These are phyloP conservation scores for Lindbergichthys nudifrons DNA, from an alignment of 2,797 vertebrate genomes.

Conservation along the genomic window DNA sequence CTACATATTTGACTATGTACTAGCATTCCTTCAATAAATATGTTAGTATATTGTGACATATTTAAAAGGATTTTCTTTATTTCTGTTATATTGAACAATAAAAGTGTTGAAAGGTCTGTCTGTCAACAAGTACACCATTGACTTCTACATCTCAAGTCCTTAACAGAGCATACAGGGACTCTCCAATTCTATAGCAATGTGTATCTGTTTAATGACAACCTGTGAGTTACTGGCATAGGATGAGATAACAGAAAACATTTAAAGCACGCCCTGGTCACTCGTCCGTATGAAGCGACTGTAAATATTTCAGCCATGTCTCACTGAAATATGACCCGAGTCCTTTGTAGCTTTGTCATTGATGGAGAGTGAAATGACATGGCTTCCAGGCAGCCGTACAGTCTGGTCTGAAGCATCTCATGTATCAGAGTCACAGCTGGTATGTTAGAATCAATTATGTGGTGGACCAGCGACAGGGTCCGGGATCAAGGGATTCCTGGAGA, in stretches of 20 bases:
- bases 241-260: slow-evolving; percentile 52
- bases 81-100: neutral
- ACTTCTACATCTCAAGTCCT: slow-evolving; percentile 23
- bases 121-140: neutral
- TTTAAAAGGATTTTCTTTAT: neutral
- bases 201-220: slow-evolving; percentile 43
- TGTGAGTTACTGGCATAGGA: slow-evolving; percentile 65
- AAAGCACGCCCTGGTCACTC: slow-evolving; percentile 15
- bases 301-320: slow-evolving; percentile 69
- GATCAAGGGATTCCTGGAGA: slow-evolving; percentile 63
- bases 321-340: slow-evolving; percentile 63
- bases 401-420: slow-evolving; percentile 45
- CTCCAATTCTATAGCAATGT: neutral
- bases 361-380: slow-evolving; percentile 53
- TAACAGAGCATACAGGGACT: slow-evolving; percentile 17
- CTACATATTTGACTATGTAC: neutral
- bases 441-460: slow-evolving; percentile 61
- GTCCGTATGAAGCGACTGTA: slow-evolving; percentile 52
- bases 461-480: slow-evolving; percentile 25
- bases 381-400: slow-evolving; percentile 60
- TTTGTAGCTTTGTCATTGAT: slow-evolving; percentile 55
- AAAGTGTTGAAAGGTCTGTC: neutral
- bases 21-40: neutral
- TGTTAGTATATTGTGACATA: neutral
- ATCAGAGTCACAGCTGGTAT: slow-evolving; percentile 53